Base-by-base conservation (phyloP, 2,113 vertebrate species). In the Platichthys stellatus region DNA sequence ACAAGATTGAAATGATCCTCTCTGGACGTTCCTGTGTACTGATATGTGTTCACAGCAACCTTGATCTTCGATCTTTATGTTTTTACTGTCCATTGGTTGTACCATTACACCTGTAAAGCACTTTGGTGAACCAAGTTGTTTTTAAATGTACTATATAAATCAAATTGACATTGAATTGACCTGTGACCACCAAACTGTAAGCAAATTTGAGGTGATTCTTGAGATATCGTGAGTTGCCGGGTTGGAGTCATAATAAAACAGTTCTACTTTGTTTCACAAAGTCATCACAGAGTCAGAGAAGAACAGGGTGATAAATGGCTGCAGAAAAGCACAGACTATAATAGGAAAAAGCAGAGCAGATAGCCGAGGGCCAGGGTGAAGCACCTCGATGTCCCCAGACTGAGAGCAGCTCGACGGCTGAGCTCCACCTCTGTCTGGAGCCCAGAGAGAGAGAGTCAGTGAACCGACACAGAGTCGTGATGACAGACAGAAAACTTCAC, bases 231-330 rank as follows among this genome's bases (percentile, higher is more conserved):
- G 26, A 28, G 26, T 28, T 31, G 28, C 28, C 6, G 14, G 14
- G 1, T 2, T 17, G 3, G 47, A 49, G 47, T 49, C 47, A 18
- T 49, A 15, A 51, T 69, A 68, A 81, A 72, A 74, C 1, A 18
- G 45, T 20, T 70, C 67, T 63, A 78, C 79, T 78, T 47, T 38
- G 69, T 84, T 89, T 85, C 86, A 88, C 74, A 80, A 79, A 88
- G 63, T 82, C 83, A 73, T 85, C 72, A 78, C 43, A 73, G 72
- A 54, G 72, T 69, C 71, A 35, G 74, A 63, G 65, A 14, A 13
- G 38, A 17, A 56, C 18, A 65, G 70, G 31, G 14, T 81, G 84
- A 92, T 76, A 68, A 86, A 92, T 77, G 66, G 82, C 86, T 54
- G 76, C 73, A 2, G 6, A 87, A 47, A 64, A 26, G 57, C 20